Evolutionary conservation across 2,888 invertebrate species (phyloP).

Genomic region (Zootermopsis nevadensis): DNA sequence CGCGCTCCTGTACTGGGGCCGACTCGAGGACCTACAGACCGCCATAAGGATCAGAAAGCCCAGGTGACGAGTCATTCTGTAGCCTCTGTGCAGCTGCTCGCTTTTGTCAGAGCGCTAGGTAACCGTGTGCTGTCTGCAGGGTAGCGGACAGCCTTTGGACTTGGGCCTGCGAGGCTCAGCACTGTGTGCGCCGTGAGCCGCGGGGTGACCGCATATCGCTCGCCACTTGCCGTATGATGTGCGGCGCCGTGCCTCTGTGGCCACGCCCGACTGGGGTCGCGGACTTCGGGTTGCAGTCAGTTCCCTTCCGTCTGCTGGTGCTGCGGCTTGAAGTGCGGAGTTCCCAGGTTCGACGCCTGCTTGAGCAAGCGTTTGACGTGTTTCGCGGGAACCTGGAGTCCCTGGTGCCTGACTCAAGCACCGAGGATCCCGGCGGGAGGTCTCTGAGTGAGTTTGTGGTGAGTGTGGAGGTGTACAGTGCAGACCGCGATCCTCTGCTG

Average conservation of each 20-base stretch:
- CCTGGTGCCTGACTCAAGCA: conserved; percentile 49
- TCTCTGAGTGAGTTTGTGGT: neutral
- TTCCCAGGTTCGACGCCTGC: conserved; percentile 57
- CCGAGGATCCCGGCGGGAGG: neutral
- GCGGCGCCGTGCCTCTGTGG: conserved; percentile 81
- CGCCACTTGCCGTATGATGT: conserved; percentile 82
- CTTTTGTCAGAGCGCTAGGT: too few relatives aligned
- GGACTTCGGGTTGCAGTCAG: neutral
- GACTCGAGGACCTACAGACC: conserved; percentile 1
- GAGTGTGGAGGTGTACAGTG: conserved; percentile 17
- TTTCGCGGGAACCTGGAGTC: conserved; percentile 62
- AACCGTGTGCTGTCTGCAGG: too few relatives aligned
- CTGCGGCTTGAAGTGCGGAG: neutral
- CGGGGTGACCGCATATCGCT: conserved; percentile 64
- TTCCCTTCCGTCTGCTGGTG: conserved; percentile 56
- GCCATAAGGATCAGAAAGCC: neutral
- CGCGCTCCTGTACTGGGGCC: conserved; percentile 24
- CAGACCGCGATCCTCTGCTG: conserved; percentile 4
- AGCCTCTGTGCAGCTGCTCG: too few relatives aligned
- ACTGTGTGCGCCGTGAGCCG: conserved; percentile 71
- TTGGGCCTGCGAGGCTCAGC: conserved; percentile 76
- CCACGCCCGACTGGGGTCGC: conserved; percentile 75
- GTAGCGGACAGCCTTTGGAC: conserved; percentile 73
- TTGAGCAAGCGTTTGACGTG: conserved; percentile 66
- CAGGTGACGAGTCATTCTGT: neutral